These are phyloP conservation scores for Boleophthalmus pectinirostris DNA, from an alignment of 2,113 vertebrate genomes.

Conservation along the genomic window DNA sequence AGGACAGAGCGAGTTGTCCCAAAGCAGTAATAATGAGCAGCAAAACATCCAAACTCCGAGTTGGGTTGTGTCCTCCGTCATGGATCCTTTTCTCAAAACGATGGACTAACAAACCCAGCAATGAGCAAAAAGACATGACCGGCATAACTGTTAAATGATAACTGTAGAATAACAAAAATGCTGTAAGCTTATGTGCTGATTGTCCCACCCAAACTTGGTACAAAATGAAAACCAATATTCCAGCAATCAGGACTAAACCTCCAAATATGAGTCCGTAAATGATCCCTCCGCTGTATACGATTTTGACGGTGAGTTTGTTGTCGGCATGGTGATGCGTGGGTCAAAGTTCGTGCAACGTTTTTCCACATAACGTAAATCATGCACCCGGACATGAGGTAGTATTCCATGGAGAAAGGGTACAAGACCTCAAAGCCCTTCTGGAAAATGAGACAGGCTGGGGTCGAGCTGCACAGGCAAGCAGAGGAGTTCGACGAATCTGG, in stretches of 20 bases:
- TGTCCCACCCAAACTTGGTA: conserved; percentile 82
- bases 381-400: conserved; percentile 84
- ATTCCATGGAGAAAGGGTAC: conserved; percentile 91
- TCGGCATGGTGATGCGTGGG: fast-evolving
- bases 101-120: conserved; percentile 77
- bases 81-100: conserved; percentile 76
- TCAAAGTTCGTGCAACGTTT: conserved; percentile 81
- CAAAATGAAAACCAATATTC: conserved; percentile 78
- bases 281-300: conserved; percentile 57
- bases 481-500: conserved; percentile 16
- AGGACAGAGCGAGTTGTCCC: conserved; percentile 83
- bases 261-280: conserved; percentile 78
- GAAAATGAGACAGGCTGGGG: conserved; percentile 77
- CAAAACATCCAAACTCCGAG: conserved; percentile 84
- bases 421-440: conserved; percentile 85
- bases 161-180: conserved; percentile 83
- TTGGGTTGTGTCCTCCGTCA: conserved; percentile 82
- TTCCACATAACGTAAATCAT: conserved; percentile 93
- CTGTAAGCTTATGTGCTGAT: conserved; percentile 28
- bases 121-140: conserved; percentile 77
- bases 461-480: conserved; percentile 72
- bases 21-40: conserved; percentile 83
- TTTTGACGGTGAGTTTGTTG: conserved; percentile 68
- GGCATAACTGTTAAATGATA: conserved; percentile 82
- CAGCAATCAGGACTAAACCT: conserved; percentile 59